Base-by-base conservation (phyloP, 2,888 invertebrate genomes). In the Herminia tarsipennalis region DNA sequence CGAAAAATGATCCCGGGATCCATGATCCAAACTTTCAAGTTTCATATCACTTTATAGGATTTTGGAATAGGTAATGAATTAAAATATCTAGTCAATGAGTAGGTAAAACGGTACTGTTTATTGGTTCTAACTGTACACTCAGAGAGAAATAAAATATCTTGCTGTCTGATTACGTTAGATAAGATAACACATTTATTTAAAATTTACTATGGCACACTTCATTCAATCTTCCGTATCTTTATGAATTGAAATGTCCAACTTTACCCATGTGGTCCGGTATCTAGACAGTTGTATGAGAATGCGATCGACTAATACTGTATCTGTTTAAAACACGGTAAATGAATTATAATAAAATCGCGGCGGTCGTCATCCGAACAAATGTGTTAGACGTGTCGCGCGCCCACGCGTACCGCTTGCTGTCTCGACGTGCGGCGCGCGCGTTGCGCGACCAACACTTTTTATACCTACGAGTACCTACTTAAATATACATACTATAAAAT, bases 261-360 rank as follows among this genome's bases (percentile, higher is more conserved):
- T 47, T 32, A 22, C 21, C 25, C 17, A 51, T 54, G 37, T 43
- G 52, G 49, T 34, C 39, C 29, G 46, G 42, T 62, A 64, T 57
- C 48, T 39, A 16, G 32, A 56, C 54, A 56, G 48, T 65, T 53
- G 51, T 48, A 47, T 16, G 32, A 29, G 46, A 56, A 41, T 16
- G 37, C 38, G 43, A 59, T 50, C 35, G 29, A 32, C 55, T 49
- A 72, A 74, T 73, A 62, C 62, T 65, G 51, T 66, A 65, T 73
- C 67, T 71, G 68, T 73, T 76, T 66, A 70, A 75, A 81, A 84
- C 86, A 85, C 73, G 81, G 80, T 85, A 88, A 88, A 83, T 86
- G 86, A 86, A 86, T 88, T 88, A 88, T 86, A 88, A 86, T 86
- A 88, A 87, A 86, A 82, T 78, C 74, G 79, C 73, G 73, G 76